phyloP scores from a whole-genome alignment of 2,888 invertebrate genomes.

The Hirtodrosophila duncani region DNA sequence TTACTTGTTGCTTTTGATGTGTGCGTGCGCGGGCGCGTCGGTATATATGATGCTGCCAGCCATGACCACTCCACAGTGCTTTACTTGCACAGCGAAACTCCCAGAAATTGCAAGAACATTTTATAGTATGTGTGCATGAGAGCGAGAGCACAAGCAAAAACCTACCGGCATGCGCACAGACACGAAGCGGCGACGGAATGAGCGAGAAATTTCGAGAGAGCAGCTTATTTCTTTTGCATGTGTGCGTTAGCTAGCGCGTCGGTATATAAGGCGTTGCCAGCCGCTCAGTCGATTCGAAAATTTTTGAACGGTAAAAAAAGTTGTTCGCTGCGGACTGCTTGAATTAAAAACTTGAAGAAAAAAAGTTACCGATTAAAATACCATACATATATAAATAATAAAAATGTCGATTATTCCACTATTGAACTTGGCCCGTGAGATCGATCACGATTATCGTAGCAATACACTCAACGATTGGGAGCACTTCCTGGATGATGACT shows the following conservation, averaged over 20 bases:
- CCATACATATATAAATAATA: background rate
- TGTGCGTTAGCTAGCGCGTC: constrained; percentile 34
- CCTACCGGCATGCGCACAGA: constrained; percentile 12
- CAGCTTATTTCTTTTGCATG: constrained; percentile 11
- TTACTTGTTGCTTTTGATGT: too few relatives aligned
- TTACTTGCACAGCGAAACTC: too few relatives aligned
- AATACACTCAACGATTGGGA: constrained; percentile 36
- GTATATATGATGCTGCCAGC: too few relatives aligned
- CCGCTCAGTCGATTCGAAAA: background rate
- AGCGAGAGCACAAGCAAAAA: background rate
- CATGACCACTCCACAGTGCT: too few relatives aligned
- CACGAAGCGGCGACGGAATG: constrained; percentile 29
- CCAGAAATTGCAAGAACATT: too few relatives aligned
- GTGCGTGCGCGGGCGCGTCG: too few relatives aligned
- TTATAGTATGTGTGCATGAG: background rate
- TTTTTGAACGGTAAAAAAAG: too few relatives aligned
- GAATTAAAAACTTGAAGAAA: background rate
- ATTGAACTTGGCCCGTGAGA: constrained; percentile 48
- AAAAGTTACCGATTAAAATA: background rate
- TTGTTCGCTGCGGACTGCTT: constrained; percentile 7
- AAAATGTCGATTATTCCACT: constrained; percentile 57
- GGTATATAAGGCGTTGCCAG: constrained; percentile 40
- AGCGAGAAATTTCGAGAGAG: constrained; percentile 45
- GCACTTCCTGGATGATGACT: constrained; percentile 57
- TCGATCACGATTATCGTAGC: constrained; percentile 36